A percentile compares a stretch with the other conserved stretches of the same genome.
Conservation (phyloP, 2,113 vertebrate species). For the Colistium nudipinnis region DNA sequence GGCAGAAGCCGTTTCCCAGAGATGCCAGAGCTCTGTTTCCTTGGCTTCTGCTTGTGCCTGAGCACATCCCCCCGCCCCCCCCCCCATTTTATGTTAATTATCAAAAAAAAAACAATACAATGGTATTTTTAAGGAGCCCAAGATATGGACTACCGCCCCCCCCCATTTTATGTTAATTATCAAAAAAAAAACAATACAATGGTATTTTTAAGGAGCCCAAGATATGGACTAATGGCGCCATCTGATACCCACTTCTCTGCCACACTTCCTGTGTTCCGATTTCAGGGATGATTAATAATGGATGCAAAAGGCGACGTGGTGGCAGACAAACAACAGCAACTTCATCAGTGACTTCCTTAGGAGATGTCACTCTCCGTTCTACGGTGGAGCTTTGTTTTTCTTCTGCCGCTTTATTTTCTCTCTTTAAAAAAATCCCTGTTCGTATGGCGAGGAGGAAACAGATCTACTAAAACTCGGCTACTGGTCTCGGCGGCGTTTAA, state of each 20-base stretch:
- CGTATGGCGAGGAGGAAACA: background rate
- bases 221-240: constrained; percentile 1
- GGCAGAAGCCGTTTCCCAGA: background rate
- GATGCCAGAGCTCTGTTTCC: constrained; percentile 24
- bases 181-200: background rate
- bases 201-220: constrained; percentile 1
- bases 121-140: background rate
- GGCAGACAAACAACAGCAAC: constrained; percentile 38
- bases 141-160: background rate
- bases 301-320: constrained; percentile 41
- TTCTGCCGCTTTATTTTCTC: no score
- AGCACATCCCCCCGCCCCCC: background rate
- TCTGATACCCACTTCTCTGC: constrained; percentile 13
- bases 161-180: no score
- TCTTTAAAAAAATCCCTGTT: no score
- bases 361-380: constrained; percentile 25
- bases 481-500: no score
- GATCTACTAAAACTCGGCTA: background rate
- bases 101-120: background rate
- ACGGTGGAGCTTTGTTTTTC: background rate
- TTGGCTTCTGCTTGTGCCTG: background rate
- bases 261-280: constrained; percentile 46
- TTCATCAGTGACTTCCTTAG: constrained; percentile 32
- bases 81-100: background rate
- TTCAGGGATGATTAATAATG: constrained; percentile 55